Evolutionary conservation across 2,113 vertebrate species (phyloP), one percentile per base, ranked within the genome.

Genomic region (Hoplias malabaricus): DNA sequence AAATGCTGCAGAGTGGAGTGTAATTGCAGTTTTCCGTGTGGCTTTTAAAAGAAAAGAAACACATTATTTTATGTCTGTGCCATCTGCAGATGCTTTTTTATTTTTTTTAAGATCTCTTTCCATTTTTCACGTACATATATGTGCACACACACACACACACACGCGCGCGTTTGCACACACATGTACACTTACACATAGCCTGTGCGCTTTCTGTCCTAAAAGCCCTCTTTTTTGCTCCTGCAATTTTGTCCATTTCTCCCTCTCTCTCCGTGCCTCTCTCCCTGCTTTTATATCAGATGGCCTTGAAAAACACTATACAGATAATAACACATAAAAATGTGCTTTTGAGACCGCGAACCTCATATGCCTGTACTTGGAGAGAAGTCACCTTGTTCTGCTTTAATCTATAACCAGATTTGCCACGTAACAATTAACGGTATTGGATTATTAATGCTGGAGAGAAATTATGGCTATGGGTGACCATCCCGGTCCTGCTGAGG

Each of bases 261-360:
- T 48, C 54, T 70, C 53, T 72, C 77, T 50, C 40, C 75, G 77
- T 29, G 14, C 29, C 71, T 62, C 68, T 72, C 31, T 9, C 69
- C 77, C 57, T 4, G 59, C 77, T 83, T 83, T 80, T 80, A 67
- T 72, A 80, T 79, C 70, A 76, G 77, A 80, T 72, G 77, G 73
- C 77, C 33, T 59, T 80, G 61, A 76, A 66, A 73, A 80, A 79
- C 61, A 27, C 56, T 67, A 63, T 31, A 68, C 38, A 80, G 62
- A 79, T 76, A 83, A 83, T 80, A 77, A 77, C 81, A 83, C 46
- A 79, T 61, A 79, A 76, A 80, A 75, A 76, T 63, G 77, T 80
- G 81, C 77, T 72, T 83, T 57, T 73, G 38, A 69, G 40, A 79
- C 40, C 71, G 70, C 57, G 9, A 69, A 21, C 36, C 66, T 29